Base-by-base conservation (phyloP, 2,797 vertebrate genomes). In the Centropyge bicolor region DNA sequence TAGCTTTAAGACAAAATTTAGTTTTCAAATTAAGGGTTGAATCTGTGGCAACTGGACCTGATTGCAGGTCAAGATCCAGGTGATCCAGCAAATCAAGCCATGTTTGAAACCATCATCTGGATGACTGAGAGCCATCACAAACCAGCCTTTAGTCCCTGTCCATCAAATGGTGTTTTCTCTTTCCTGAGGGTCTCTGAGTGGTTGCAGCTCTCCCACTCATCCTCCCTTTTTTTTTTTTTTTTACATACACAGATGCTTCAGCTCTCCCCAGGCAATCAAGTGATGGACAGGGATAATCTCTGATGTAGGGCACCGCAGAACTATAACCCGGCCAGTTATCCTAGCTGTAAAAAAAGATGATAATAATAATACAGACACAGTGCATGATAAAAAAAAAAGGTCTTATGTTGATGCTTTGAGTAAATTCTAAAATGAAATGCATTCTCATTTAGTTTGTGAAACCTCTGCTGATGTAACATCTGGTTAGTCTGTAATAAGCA, bases 231-330 rank as follows among this genome's bases (percentile, higher is more conserved):
- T 31, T 65, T 64, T 52, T 10, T 4, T 63, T 27, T 31, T 20
- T 11, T 36, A 45, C 40, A 68, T 60, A 48, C 48, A 51, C 43
- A 70, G 27, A 36, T n/a, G 57, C 64, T 74, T 81, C 10, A 16
- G 20, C 13, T 70, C 31, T 78, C 67, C 70, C 51, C 59, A 63
- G 83, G 81, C 71, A 51, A 67, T 65, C 48, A 31, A 46, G 19
- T 71, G 57, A 78, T 74, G 41, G 62, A 80, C 74, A 27, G 43
- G 11, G 45, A 20, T 73, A n/a, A 74, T 70, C 59, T 81, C 55
- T 57, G 49, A 83, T 72, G 41, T 80, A 83, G 68, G 71, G 7
- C 54, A 79, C 14, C 19, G 6, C n/a, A 64, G 27, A 66, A 35
- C 12, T 51, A 17, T 41, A 76, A 65, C 22, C 62, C 22, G 0